A percentile compares a stretch with the other conserved stretches of the same genome.
Conservation (phyloP, 1,140 invertebrate species). For the Nylanderia fulva region DNA sequence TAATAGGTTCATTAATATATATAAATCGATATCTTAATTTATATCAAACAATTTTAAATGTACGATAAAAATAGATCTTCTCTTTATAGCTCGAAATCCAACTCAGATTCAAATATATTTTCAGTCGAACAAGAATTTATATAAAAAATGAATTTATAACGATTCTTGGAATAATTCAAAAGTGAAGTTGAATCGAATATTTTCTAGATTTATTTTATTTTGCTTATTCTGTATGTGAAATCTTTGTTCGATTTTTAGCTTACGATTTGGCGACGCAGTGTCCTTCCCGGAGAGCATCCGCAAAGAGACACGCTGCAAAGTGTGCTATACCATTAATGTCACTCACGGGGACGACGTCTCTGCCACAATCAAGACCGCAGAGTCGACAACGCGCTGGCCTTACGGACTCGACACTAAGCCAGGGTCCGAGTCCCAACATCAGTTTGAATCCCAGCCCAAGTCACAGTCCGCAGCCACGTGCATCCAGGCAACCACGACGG, state of each 20-base stretch:
- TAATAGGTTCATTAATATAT: no score
- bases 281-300: conserved; percentile 89
- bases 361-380: conserved; percentile 90
- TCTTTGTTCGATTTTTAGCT: conserved; percentile 84
- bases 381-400: conserved; percentile 78
- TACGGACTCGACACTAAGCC: conserved; percentile 64
- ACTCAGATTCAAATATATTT: neutral
- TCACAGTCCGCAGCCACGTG: conserved; percentile 79
- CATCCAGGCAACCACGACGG: conserved; percentile 71
- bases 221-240: neutral
- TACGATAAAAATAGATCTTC: neutral
- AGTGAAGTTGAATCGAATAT: neutral
- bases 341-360: conserved; percentile 87
- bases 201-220: neutral
- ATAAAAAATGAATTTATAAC: neutral
- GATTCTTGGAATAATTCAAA: neutral
- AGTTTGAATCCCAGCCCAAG: conserved; percentile 79
- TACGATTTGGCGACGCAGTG: conserved; percentile 94
- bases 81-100: neutral
- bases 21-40: no score
- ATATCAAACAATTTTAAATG: no score
- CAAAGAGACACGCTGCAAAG: conserved; percentile 90
- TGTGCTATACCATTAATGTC: conserved; percentile 83
- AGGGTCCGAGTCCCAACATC: conserved; percentile 74
- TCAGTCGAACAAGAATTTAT: neutral